These are phyloP conservation scores for Vulpes lagopus DNA, from an alignment of 2,113 vertebrate genomes.

Conservation along the genomic window DNA sequence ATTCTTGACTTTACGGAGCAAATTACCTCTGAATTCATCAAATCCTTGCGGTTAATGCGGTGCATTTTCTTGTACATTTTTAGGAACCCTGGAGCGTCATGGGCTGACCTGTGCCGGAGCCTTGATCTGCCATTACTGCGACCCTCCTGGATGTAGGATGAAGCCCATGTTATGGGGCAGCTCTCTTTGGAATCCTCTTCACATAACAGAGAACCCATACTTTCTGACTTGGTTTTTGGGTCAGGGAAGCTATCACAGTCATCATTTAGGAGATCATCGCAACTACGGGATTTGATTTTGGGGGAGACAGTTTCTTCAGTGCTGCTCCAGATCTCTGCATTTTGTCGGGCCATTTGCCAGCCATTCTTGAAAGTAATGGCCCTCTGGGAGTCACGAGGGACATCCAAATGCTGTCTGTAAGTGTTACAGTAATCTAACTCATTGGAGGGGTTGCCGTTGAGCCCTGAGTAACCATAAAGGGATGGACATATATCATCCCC, in stretches of 20 bases:
- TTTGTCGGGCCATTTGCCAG: conserved; percentile 93
- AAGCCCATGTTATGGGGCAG: conserved; percentile 84
- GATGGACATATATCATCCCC: conserved; percentile 94
- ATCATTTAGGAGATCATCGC: conserved; percentile 92
- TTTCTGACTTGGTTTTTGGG: conserved; percentile 92
- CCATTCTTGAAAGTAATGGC: conserved; percentile 92
- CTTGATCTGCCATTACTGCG: conserved; percentile 84
- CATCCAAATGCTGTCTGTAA: conserved; percentile 89
- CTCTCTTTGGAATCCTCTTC: conserved; percentile 88
- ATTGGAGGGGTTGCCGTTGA: conserved; percentile 88
- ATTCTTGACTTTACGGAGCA: conserved; percentile 95
- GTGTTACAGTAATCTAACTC: conserved; percentile 90
- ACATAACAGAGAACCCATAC: conserved; percentile 92
- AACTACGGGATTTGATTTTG: conserved; percentile 95
- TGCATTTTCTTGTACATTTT: conserved; percentile 98
- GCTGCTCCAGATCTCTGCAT: conserved; percentile 95
- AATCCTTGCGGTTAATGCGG: conserved; percentile 94
- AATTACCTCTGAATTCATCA: conserved; percentile 94
- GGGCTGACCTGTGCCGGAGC: conserved; percentile 91
- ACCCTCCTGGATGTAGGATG: conserved; percentile 79
- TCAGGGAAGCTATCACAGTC: conserved; percentile 86
- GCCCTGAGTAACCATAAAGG: conserved; percentile 92
- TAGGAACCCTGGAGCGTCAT: conserved; percentile 93
- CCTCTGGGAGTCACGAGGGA: conserved; percentile 90
- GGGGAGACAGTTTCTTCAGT: conserved; percentile 88